Conservation (phyloP, 2,113 vertebrate species). For the Aspiorhynchus laticeps region DNA sequence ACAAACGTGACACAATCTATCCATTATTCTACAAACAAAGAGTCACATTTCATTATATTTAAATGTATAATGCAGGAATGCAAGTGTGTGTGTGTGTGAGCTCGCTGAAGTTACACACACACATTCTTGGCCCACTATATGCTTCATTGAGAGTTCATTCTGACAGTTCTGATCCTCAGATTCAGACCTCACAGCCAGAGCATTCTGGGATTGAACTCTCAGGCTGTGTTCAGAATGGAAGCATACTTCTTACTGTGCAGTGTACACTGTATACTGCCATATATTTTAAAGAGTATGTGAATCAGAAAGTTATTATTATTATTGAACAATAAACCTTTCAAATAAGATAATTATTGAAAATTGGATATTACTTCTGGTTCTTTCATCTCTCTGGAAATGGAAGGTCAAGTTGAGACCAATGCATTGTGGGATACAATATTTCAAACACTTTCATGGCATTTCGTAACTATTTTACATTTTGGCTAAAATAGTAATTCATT, state of each 20-base stretch:
- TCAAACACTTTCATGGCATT: not conserved
- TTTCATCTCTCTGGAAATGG: not conserved
- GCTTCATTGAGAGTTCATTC: conserved; percentile 1
- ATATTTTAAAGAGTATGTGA: not conserved
- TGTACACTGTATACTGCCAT: not conserved
- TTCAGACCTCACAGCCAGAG: not conserved
- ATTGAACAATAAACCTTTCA: not conserved
- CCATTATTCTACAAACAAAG: conserved; percentile 71
- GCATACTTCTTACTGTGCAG: not conserved
- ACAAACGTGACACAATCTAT: conserved; percentile 66
- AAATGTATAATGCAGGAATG: conserved; percentile 78
- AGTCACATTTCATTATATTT: conserved; percentile 69
- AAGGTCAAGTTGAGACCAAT: too few species aligned
- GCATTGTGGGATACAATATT: not conserved
- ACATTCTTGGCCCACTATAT: conserved; percentile 71
- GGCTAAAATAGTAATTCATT: not conserved
- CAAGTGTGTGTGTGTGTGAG: conserved; percentile 61
- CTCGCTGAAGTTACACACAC: conserved; percentile 57
- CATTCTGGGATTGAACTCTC: not conserved
- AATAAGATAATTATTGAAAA: not conserved
- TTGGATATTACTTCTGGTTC: not conserved
- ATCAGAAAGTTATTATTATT: not conserved
- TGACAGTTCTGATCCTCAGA: not conserved
- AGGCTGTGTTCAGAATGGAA: not conserved
- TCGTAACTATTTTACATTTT: not conserved